Base-by-base conservation (phyloP, 2,113 vertebrate species). In the Nothobranchius furzeri region DNA sequence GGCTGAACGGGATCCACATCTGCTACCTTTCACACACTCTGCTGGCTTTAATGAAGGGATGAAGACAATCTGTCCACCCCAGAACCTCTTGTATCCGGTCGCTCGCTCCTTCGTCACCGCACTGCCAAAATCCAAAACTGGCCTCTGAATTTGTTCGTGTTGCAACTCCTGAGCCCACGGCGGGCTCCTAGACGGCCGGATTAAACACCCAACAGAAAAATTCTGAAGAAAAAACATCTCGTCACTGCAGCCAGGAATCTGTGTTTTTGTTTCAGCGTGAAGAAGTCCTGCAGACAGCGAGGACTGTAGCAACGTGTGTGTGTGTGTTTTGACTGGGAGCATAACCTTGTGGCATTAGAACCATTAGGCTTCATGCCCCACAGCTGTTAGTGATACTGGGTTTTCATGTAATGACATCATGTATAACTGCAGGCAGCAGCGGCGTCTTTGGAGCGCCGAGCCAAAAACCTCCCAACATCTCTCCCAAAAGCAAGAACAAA, bases 171-270 rank as follows among this genome's bases (percentile, higher is more conserved):
- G 37, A 49, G 45, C 36, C 71, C 46, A 59, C 58, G 58, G 52
- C 71, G 15, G 42, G 49, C 74, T 58, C 65, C 17, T 68, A 73
- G 75, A 64, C 51, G 11, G 73, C 17, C 9, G 60, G 85, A 81
- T 86, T 83, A 82, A 70, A 81, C 51, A 63, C 73, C 81, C 82
- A 79, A 84, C 81, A 78, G 84, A 81, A 78, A 72, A 58, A 85
- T 83, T 68, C 71, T 64, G 56, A 76, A 78, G 72, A 62, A 73
- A 66, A 63, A 83, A 76, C 47, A 40, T 54, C 68, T 68, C 25
- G 45, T 67, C 66, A 63, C 55, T 64, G 13, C 76, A 77, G 51
- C 17, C 53, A 75, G 43, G 58, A 81, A 70, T 74, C 66, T 24
- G 60, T 70, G 64, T 60, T 66, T 69, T 55, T 61, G 54, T 85